Conservation (phyloP, 2,888 invertebrate genomes). For the Napeogenes inachia region DNA sequence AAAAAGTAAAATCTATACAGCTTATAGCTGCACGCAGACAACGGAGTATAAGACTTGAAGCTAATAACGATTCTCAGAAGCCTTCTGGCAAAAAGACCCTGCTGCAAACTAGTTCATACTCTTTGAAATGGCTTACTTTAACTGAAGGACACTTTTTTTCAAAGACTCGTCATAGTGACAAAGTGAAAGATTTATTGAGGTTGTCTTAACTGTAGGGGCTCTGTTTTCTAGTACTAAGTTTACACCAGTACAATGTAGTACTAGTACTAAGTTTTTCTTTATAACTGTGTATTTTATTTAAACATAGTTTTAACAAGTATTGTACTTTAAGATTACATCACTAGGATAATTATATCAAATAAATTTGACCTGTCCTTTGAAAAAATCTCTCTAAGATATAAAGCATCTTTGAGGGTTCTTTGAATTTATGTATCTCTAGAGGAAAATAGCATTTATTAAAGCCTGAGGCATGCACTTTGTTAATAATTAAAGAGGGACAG, state of each 20-base stretch:
- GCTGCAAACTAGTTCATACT: conserved; percentile 6
- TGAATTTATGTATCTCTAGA: conserved; percentile 27
- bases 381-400: conserved; percentile 18
- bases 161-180: conserved; percentile 2
- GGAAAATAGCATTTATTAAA: conserved; percentile 6
- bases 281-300: too few relatives aligned
- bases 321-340: too few relatives aligned
- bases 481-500: conserved; percentile 22
- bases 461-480: conserved; percentile 1
- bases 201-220: not conserved
- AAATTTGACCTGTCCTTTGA: conserved; percentile 9
- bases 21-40: not conserved
- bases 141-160: conserved; percentile 3
- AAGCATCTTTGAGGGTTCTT: conserved; percentile 23
- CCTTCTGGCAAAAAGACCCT: conserved; percentile 9
- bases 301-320: too few relatives aligned
- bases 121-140: conserved; percentile 4
- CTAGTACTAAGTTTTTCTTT: too few relatives aligned
- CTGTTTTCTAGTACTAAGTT: too few relatives aligned
- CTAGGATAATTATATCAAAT: not conserved
- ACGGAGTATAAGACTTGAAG: conserved; percentile 8
- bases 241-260: too few relatives aligned
- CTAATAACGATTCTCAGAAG: conserved; percentile 11
- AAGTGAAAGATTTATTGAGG: conserved; percentile 6
- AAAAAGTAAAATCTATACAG: too few relatives aligned